Evolutionary conservation across 23 tunicate species (phyloP), one percentile per base, ranked within the genome.

Genomic region (Halocynthia aurantium): DNA sequence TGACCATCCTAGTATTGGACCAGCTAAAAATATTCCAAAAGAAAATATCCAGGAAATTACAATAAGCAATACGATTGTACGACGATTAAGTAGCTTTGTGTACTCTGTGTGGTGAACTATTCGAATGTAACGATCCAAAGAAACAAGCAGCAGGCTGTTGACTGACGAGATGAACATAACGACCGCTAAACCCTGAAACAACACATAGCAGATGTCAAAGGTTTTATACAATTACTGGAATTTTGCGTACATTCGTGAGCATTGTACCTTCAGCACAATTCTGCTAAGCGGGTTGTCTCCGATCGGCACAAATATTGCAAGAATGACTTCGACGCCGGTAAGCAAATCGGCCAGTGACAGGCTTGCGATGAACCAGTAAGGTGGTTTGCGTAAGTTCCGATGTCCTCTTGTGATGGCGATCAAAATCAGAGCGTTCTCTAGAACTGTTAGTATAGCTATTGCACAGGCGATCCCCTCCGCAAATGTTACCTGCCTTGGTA

Each of bases 351-450:
- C 98, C 19, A 81, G 82, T 31, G 98, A 88, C 13, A 92, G 64
- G 52, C 87, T 86, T 51, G 98, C 92, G 19, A 92, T 82, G 62
- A 92, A 92, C 98, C 98, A 92, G 73, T 86, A 92, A 20, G 92
- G 93, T 7, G 98, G 98, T 54, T 92, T 92, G 40, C 92, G 71
- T 60, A 92, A 63, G 58, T 88, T 82, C 52, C 85, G 54, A 9
- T 85, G 90, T 12, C 98, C 98, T 73, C 72, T 86, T 20, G 62
- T 66, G 6, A 92, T 92, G 31, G 92, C 98, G 22, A 58, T 53
- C 50, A 92, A 70, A 66, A 92, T 83, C 6, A 79, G 74, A 18
- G 75, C 10, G 53, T 92, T 92, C 72, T 83, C 88, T 44, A 86
- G 8, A 10, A 92, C 66, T 10, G 98, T 92, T 6, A 92, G 65